Evolutionary conservation across 2,797 vertebrate genomes (phyloP), one percentile per base, ranked within the genome.

Genomic region (Botia kubotai): DNA sequence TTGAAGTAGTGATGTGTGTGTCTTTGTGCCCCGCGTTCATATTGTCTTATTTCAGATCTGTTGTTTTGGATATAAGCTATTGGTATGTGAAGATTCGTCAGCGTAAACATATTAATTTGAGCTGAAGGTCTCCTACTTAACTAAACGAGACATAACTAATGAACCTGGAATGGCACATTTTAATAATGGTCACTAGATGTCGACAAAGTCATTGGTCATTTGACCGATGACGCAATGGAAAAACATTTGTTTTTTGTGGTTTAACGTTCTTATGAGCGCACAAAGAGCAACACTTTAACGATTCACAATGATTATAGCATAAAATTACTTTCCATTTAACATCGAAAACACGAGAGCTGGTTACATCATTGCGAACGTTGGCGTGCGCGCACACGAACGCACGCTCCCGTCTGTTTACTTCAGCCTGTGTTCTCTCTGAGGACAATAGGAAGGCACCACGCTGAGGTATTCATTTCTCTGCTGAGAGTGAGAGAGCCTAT

Each of bases 131-230:
- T 43, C 33, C 33, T 43, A 43, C 6, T 43, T 43, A 4, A 39
- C 23, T 26, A 43, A 43, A 43, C 1, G 5, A 43, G 13, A 60
- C 11, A 60, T 26, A 5, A 21, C 10, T 8, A 57, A 21, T 2
- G 5, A 60, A 60, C 23, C 21, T 60, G 12, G 19, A 58, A 3
- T 26, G 12, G 5, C 10, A 23, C 4, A 7, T 62, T 29, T 62
- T 62, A 33, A 39, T 29, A 19, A 0, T 7, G 0, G 80, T 86
- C 93, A 84, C 84, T 82, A 89, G 92, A 87, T 90, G 93, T 88
- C 93, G 79, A 46, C 82, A 86, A 87, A 88, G 84, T 63, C 83
- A 0, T 69, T 3, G 19, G 68, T 1, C 12, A 13, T 43, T 53
- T 57, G 5, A 62, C 23, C 46, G 11, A 39, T 73, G 69, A 68